Conservation (phyloP, 2,797 vertebrate species). For the Cossypha caffra region DNA sequence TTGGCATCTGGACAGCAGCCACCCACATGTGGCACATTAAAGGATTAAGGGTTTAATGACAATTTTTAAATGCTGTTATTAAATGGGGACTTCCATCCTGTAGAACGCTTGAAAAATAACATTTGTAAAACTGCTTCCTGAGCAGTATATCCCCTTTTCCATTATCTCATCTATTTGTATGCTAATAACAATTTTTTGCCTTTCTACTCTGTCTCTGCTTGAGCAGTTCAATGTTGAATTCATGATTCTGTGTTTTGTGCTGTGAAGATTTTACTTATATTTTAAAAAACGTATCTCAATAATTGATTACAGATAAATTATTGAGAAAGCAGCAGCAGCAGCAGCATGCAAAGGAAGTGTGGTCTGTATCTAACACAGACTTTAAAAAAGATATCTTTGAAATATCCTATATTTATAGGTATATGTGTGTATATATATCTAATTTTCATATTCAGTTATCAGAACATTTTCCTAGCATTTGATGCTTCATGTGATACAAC, state of each 20-base stretch:
- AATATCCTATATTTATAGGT: background rate
- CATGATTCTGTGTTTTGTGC: background rate
- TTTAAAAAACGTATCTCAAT: background rate
- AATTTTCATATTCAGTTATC: background rate
- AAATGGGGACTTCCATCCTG: slow-evolving; percentile 11
- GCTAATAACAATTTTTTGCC: slow-evolving; percentile 14
- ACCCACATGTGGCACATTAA: background rate
- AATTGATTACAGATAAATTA: slow-evolving; percentile 60
- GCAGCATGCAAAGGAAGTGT: background rate
- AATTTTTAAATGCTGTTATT: slow-evolving; percentile 4
- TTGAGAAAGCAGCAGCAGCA: slow-evolving; percentile 20
- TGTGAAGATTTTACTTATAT: slow-evolving; percentile 6
- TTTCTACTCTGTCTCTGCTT: background rate
- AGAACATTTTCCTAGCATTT: background rate
- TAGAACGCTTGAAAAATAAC: slow-evolving; percentile 21
- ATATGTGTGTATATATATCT: background rate
- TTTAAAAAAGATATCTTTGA: background rate
- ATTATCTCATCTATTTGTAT: slow-evolving; percentile 50
- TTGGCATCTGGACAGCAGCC: background rate
- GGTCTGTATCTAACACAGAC: background rate
- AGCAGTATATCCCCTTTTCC: background rate
- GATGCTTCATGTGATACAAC: background rate
- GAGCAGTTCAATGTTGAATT: background rate
- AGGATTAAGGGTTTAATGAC: slow-evolving; percentile 22
- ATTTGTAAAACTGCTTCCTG: slow-evolving; percentile 29